phyloP scores from a whole-genome alignment of 2,797 vertebrate genomes.

The Lepilemur septentrionalis region DNA sequence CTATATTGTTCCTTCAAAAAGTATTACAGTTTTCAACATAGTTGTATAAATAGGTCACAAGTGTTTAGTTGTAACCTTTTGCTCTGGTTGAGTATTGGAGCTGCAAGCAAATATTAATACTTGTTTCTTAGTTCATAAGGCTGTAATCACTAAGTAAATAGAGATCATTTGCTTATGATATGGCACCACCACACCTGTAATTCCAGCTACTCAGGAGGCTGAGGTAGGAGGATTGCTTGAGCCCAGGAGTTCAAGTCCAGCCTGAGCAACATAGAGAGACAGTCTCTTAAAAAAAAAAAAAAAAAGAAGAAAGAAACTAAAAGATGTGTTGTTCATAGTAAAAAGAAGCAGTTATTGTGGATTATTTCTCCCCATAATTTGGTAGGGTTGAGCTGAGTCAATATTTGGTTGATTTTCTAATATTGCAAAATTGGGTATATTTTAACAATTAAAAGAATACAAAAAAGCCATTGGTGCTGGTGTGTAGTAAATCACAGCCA shows the following conservation, averaged over 20 bases:
- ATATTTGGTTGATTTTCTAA: neutral
- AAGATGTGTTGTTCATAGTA: neutral
- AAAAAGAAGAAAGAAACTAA: neutral
- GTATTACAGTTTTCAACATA: neutral
- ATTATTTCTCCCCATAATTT: neutral
- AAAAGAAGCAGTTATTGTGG: neutral
- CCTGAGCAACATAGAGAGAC: neutral
- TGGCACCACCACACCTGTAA: neutral
- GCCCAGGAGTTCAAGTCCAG: neutral
- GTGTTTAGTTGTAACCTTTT: neutral
- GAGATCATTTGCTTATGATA: neutral
- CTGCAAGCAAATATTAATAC: neutral
- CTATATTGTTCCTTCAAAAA: fast-evolving
- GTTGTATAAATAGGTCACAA: neutral
- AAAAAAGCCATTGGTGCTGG: neutral
- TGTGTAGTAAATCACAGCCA: neutral
- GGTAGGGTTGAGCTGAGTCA: neutral
- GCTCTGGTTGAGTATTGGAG: neutral
- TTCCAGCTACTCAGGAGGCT: neutral
- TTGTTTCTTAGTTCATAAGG: neutral
- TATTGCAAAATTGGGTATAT: neutral
- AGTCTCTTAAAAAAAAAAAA: too few species aligned
- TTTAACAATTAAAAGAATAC: neutral
- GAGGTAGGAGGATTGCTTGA: neutral
- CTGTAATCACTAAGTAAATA: neutral